These are phyloP conservation scores for Indicator indicator DNA, from an alignment of 2,113 vertebrate species.

Conservation along the genomic window DNA sequence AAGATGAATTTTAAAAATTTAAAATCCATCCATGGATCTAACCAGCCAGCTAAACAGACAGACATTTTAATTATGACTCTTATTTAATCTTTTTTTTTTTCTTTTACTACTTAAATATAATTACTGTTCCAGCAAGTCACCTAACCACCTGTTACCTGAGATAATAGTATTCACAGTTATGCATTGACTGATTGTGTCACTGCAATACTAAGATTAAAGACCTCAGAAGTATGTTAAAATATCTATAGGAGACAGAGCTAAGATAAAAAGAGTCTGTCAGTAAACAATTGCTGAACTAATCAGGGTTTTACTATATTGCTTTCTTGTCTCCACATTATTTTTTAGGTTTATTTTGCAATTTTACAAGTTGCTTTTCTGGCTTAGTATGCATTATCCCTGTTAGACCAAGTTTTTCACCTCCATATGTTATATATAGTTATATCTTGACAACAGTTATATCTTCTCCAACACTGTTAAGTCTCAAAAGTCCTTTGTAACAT, in stretches of 20 bases:
- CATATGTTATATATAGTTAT: neutral
- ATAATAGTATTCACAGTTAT: neutral
- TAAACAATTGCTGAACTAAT: neutral
- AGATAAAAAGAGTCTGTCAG: neutral
- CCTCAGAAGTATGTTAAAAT: neutral
- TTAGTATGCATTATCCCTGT: neutral
- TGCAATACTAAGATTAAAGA: neutral
- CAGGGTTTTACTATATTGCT: neutral
- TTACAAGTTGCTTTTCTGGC: neutral
- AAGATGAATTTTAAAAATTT: neutral
- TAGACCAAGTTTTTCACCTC: neutral
- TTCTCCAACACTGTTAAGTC: neutral
- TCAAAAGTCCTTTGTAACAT: neutral
- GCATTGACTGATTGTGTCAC: neutral
- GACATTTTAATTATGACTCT: neutral
- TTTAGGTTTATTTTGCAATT: neutral
- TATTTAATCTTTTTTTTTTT: neutral
- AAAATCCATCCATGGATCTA: neutral
- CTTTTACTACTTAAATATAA: neutral
- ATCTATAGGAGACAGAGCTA: neutral
- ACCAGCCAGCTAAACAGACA: neutral
- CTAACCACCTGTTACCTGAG: neutral
- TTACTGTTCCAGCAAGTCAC: neutral
- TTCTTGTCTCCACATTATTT: neutral
- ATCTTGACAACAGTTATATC: neutral